phyloP scores from a whole-genome alignment of 2,113 vertebrate species.

The Noturus placidus region DNA sequence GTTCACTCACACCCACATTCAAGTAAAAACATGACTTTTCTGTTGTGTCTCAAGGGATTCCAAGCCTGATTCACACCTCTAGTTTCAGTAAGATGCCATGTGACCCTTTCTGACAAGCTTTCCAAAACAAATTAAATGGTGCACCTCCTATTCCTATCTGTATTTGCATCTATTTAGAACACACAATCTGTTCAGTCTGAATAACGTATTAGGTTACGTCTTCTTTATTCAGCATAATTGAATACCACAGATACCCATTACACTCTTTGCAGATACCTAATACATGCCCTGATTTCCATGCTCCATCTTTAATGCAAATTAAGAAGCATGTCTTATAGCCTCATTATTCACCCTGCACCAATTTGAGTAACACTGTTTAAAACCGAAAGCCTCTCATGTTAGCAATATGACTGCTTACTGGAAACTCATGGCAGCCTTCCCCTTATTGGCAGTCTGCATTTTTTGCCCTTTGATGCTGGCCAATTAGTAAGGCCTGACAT shows the following conservation, averaged over 20 bases:
- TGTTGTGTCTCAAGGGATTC: neutral
- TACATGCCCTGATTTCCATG: neutral
- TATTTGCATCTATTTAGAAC: neutral
- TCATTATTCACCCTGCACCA: constrained; percentile 41
- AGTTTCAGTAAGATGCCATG: neutral
- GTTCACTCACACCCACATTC: neutral
- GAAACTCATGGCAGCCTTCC: constrained; percentile 58
- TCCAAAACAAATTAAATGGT: neutral
- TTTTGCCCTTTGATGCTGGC: constrained; percentile 62
- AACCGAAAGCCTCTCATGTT: constrained; percentile 53
- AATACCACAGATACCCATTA: neutral
- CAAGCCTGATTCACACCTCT: neutral
- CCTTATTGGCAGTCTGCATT: constrained; percentile 59
- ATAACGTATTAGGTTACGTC: neutral
- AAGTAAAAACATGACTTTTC: neutral
- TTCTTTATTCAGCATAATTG: neutral
- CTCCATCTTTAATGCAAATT: constrained; percentile 7
- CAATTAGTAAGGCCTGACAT: constrained; percentile 63
- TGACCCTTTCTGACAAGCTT: neutral
- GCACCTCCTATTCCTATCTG: neutral
- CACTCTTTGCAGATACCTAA: neutral
- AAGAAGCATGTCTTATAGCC: constrained; percentile 7
- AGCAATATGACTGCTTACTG: constrained; percentile 59
- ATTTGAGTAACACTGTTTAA: constrained; percentile 52
- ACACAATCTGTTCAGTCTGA: neutral